Evolutionary conservation across 2,888 invertebrate species (phyloP).

Genomic region (Lasioglossum marginatum): DNA sequence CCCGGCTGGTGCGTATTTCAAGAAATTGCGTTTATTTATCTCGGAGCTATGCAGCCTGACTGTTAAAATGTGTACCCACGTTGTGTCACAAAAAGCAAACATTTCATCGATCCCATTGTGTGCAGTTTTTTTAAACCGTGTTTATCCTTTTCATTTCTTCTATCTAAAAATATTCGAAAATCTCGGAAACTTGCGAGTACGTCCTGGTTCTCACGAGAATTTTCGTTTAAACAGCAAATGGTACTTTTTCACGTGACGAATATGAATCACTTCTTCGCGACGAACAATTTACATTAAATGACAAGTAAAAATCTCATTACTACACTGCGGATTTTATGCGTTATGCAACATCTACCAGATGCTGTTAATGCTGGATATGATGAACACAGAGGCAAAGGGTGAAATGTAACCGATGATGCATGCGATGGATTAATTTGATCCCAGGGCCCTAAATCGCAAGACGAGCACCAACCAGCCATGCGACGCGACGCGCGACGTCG

Average conservation of each 20-base stretch:
- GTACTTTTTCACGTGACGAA: background rate
- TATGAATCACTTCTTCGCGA: background rate
- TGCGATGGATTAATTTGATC: constrained; percentile 11
- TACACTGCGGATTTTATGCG: no score
- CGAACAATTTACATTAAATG: background rate
- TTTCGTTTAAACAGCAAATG: background rate
- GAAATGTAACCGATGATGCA: constrained; percentile 26
- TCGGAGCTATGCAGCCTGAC: background rate
- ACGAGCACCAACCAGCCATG: constrained; percentile 5
- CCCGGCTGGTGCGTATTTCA: background rate
- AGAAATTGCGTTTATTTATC: background rate
- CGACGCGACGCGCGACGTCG: constrained; percentile 15
- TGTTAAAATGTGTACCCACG: background rate
- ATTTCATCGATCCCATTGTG: background rate
- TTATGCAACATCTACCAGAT: no score
- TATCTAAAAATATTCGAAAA: background rate
- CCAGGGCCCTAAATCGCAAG: constrained; percentile 3
- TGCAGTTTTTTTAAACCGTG: background rate
- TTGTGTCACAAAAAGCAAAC: background rate
- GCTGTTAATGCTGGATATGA: no score
- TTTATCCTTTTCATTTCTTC: background rate
- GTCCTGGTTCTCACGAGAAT: background rate
- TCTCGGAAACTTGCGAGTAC: background rate
- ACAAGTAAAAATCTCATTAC: background rate
- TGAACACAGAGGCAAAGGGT: background rate